These are phyloP conservation scores for Bactericera cockerelli DNA, from an alignment of 1,140 invertebrate genomes.

Conservation along the genomic window DNA sequence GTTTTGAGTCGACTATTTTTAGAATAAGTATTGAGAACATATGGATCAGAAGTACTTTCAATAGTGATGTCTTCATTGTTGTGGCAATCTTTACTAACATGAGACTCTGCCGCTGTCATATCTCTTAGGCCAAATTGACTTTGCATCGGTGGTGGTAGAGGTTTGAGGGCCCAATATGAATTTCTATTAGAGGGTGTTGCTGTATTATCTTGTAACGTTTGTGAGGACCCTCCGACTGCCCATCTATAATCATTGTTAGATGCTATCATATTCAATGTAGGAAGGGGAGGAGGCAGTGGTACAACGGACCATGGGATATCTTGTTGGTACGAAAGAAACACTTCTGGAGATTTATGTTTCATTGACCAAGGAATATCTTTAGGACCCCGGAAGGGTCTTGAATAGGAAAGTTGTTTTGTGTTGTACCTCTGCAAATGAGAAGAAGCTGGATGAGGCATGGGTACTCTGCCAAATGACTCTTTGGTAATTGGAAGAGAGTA, in stretches of 20 bases:
- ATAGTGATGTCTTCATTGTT: not conserved
- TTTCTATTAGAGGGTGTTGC: not conserved
- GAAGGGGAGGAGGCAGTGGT: not conserved
- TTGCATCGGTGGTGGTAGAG: not conserved
- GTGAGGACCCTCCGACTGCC: not conserved
- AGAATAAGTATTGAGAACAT: not conserved
- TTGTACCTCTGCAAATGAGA: not conserved
- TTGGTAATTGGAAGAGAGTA: too few relatives aligned
- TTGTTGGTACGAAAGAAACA: not conserved
- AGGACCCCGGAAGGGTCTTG: not conserved
- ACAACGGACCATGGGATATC: not conserved
- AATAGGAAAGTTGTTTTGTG: not conserved
- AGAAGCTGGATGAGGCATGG: too few relatives aligned
- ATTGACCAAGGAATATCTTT: slow-evolving; percentile 5
- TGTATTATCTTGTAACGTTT: not conserved
- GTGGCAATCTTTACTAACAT: not conserved
- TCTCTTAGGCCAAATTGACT: not conserved
- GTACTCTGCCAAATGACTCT: too few relatives aligned
- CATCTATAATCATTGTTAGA: not conserved
- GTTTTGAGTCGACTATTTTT: not conserved
- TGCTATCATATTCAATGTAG: not conserved
- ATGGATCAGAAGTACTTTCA: not conserved
- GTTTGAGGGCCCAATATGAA: not conserved
- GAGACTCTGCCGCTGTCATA: not conserved
- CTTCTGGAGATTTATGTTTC: not conserved